Evolutionary conservation across 2,113 vertebrate genomes (phyloP).

Genomic region (Gulo gulo): DNA sequence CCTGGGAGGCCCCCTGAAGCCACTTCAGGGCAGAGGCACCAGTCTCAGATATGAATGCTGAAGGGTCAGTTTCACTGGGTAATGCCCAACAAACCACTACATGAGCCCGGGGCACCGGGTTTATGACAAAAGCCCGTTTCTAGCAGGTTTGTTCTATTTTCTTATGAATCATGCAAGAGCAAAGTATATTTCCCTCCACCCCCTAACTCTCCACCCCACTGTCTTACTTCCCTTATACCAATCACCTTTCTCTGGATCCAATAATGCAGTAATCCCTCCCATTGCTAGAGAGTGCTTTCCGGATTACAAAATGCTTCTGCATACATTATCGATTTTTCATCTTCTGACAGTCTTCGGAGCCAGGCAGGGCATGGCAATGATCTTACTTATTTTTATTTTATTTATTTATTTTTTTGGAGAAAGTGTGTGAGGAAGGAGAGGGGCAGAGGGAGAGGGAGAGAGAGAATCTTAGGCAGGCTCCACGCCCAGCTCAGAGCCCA

Average conservation of each 20-base stretch:
- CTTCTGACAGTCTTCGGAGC: not conserved
- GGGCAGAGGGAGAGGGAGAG: not conserved
- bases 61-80: not conserved
- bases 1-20: not conserved
- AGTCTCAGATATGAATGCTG: not conserved
- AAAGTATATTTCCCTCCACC: not conserved
- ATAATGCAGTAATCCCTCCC: not conserved
- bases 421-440: not conserved
- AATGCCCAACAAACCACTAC: not conserved
- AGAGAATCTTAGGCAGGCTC: not conserved
- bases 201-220: too few species aligned
- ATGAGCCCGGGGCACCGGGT: fast-evolving
- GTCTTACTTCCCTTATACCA: not conserved
- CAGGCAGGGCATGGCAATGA: not conserved
- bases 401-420: not conserved
- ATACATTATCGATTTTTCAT: not conserved
- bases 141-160: not conserved
- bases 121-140: not conserved
- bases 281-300: not conserved
- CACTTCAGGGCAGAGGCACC: not conserved
- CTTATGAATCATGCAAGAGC: not conserved
- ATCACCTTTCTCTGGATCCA: not conserved
- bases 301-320: not conserved
- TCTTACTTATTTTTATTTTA: not conserved
- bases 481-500: not conserved